Evolutionary conservation across 2,888 invertebrate genomes (phyloP), one percentile per base, ranked within the genome.

Genomic region (Graphium colonna): DNA sequence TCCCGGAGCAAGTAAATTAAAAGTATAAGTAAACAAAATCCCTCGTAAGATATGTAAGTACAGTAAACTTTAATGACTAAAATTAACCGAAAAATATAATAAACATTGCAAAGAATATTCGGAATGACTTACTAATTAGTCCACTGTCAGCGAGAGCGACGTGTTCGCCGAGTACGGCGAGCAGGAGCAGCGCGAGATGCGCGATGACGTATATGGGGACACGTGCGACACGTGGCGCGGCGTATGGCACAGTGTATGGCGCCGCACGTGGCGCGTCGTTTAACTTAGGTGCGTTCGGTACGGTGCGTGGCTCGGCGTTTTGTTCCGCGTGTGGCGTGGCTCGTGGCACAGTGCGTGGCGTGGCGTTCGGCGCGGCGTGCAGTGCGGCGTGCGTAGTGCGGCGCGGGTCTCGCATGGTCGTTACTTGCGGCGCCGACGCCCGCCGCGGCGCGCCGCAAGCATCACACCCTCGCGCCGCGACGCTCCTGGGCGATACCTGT

Each of bases 381-480:
- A 71, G 71, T 71, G 73, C 75, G 76, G 67, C 65, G 66, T 70
- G 69, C 65, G 75, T 66, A 69, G 73, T 68, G 73, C 77, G 76
- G 73, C 73, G 75, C 77, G 75, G 75, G 77, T 79, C 84, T 88
- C 88, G 88, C 81, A 73, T 88, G 82, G 84, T 77, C 70, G 69
- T 80, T 84, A 84, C 77, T 76, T 79, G 81, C 83, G 80, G 80
- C 85, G 86, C 87, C 82, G 76, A 76, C 82, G 80, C 82, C 79
- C 77, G 74, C 82, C 77, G 78, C 81, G 70, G 74, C 82, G 77
- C 80, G 75, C 71, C 73, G 75, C 79, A 74, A 71, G 84, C 88
- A 87, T 87, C 83, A 81, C 88, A 83, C 80, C 76, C 82, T 70
- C 72, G 79, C 84, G 79, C 79, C 82, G 76, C 81, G 73, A 79